phyloP scores from a whole-genome alignment of 2,888 invertebrate genomes.

The Coenonympha arcania region DNA sequence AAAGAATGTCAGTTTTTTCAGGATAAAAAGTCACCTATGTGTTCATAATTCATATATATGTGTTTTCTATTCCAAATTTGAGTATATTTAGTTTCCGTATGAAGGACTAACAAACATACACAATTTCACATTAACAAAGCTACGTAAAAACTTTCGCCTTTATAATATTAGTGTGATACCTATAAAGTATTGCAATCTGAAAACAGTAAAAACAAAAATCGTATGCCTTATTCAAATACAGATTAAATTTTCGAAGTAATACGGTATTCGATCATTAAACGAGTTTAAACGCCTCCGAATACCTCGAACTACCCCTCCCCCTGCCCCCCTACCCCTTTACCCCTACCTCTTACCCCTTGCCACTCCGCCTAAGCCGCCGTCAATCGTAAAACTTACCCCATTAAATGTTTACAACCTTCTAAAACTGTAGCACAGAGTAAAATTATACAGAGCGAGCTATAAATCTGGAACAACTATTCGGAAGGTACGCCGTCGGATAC shows the following conservation, averaged over 20 bases:
- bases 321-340: constrained; percentile 8
- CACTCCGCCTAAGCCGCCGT: constrained; percentile 24
- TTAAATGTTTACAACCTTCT: constrained; percentile 63
- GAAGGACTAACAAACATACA: too few species aligned
- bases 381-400: constrained; percentile 62
- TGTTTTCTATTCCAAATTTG: too few species aligned
- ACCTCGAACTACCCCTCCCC: constrained; percentile 15
- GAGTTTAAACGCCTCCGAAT: constrained; percentile 19
- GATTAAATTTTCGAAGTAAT: constrained; percentile 19
- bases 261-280: constrained; percentile 25
- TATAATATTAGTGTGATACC: too few species aligned
- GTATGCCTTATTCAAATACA: constrained; percentile 12
- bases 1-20: too few species aligned
- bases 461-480: constrained; percentile 16
- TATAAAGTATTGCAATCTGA: not conserved
- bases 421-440: constrained; percentile 30
- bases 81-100: too few species aligned
- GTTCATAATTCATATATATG: too few species aligned
- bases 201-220: not conserved
- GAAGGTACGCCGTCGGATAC: too few species aligned
- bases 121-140: too few species aligned
- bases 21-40: too few species aligned
- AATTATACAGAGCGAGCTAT: constrained; percentile 24
- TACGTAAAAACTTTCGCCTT: too few species aligned
- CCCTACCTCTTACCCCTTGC: constrained; percentile 10